These are phyloP conservation scores for Carcina quercana DNA, from an alignment of 2,888 invertebrate species.

Conservation along the genomic window DNA sequence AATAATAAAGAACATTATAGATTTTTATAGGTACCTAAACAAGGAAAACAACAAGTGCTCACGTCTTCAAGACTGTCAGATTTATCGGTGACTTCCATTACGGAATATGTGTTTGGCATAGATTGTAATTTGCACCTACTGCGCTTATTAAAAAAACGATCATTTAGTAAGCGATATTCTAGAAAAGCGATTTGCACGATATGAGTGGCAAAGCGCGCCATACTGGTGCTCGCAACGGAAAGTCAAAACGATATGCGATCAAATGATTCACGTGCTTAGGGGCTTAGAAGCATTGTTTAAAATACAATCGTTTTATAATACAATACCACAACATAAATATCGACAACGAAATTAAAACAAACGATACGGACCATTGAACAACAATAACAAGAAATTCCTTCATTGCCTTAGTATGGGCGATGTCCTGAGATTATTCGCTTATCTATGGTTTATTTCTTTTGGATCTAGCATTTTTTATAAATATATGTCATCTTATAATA, in stretches of 20 bases:
- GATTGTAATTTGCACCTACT: too few relatives aligned
- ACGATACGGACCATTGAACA: conserved; percentile 26
- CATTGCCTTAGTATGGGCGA: conserved; percentile 2
- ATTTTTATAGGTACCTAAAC: conserved; percentile 35
- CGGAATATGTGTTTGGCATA: conserved; percentile 3
- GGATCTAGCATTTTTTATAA: too few relatives aligned
- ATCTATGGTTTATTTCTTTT: neutral
- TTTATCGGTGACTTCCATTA: conserved; percentile 59
- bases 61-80: conserved; percentile 57
- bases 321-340: conserved; percentile 34
- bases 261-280: conserved; percentile 50
- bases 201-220: conserved; percentile 34
- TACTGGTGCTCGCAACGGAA: conserved; percentile 33
- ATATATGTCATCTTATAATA: too few relatives aligned
- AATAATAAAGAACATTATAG: too few relatives aligned
- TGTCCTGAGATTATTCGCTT: neutral
- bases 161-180: conserved; percentile 19
- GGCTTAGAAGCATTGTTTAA: conserved; percentile 57
- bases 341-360: conserved; percentile 45
- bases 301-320: conserved; percentile 50
- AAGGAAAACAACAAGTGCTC: conserved; percentile 63
- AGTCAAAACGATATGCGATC: conserved; percentile 38
- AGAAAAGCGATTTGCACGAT: conserved; percentile 29
- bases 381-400: conserved; percentile 7
- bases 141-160: too few relatives aligned